Conservation (phyloP, 2,888 invertebrate species). For the Stratiomys singularior region DNA sequence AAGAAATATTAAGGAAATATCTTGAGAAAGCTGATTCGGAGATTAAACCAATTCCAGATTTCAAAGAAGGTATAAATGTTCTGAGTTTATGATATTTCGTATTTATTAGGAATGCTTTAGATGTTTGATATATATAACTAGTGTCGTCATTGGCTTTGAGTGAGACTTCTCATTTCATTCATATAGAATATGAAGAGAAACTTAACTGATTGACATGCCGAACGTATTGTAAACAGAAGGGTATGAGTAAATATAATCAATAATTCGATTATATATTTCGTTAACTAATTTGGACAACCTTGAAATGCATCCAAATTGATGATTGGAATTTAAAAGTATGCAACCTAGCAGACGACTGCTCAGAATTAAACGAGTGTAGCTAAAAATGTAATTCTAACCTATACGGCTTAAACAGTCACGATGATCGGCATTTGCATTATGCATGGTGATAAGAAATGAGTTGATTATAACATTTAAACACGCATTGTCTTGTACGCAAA, state of each 20-base stretch:
- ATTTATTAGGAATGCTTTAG: neutral
- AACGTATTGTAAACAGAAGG: neutral
- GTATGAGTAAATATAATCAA: conserved; percentile 9
- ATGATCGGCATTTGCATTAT: no score
- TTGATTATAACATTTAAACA: no score
- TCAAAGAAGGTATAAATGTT: conserved; percentile 56
- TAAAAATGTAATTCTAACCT: no score
- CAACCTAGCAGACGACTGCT: no score
- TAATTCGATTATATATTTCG: neutral
- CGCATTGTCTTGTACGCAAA: no score
- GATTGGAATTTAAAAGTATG: no score
- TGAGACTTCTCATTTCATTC: neutral
- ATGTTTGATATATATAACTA: neutral
- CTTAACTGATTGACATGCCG: neutral
- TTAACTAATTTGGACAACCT: no score
- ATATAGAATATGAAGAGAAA: no score
- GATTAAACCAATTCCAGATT: conserved; percentile 53
- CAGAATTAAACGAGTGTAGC: no score
- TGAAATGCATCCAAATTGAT: no score
- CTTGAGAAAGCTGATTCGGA: conserved; percentile 64
- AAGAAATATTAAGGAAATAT: conserved; percentile 68
- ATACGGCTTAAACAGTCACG: no score
- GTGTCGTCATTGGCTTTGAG: neutral
- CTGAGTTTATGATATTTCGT: neutral
- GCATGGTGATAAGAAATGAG: no score